Evolutionary conservation across 1,140 invertebrate genomes (phyloP).

Genomic region (Oreohelix idahoensis): DNA sequence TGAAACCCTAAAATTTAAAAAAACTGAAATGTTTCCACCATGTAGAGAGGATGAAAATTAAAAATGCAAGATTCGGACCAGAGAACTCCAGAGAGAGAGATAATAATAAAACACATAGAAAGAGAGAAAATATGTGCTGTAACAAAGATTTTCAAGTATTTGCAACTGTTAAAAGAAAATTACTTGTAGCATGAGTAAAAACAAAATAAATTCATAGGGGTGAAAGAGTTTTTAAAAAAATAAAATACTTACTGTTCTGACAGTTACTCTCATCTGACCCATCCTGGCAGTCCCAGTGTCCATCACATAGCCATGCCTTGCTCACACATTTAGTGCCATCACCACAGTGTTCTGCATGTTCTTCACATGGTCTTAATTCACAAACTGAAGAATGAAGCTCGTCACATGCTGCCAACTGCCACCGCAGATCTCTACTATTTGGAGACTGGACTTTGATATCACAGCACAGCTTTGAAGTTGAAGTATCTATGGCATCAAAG

Average conservation of each 20-base stretch:
- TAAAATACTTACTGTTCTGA: not conserved
- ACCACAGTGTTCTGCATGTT: not conserved
- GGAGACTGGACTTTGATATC: slow-evolving; percentile 4
- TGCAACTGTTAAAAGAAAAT: too few species aligned
- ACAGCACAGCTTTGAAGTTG: slow-evolving; percentile 15
- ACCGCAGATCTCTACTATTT: slow-evolving; percentile 9
- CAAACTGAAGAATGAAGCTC: slow-evolving; percentile 21
- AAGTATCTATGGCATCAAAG: not conserved
- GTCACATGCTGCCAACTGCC: slow-evolving; percentile 11
- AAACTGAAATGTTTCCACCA: too few species aligned
- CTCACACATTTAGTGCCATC: not conserved
- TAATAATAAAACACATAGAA: too few species aligned
- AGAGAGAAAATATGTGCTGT: too few species aligned
- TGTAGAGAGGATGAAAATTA: too few species aligned
- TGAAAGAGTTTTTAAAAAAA: too few species aligned
- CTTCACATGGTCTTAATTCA: slow-evolving; percentile 16
- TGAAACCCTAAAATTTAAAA: too few species aligned
- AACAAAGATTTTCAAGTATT: too few species aligned
- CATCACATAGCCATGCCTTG: slow-evolving; percentile 26
- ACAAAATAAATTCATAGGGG: too few species aligned
- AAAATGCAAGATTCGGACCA: too few species aligned
- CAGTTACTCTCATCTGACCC: slow-evolving; percentile 31
- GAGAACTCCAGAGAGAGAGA: too few species aligned
- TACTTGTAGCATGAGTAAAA: too few species aligned
- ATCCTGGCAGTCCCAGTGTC: slow-evolving; percentile 25